Conservation (phyloP, 1,140 invertebrate genomes). For the Armadillidium nasatum region DNA sequence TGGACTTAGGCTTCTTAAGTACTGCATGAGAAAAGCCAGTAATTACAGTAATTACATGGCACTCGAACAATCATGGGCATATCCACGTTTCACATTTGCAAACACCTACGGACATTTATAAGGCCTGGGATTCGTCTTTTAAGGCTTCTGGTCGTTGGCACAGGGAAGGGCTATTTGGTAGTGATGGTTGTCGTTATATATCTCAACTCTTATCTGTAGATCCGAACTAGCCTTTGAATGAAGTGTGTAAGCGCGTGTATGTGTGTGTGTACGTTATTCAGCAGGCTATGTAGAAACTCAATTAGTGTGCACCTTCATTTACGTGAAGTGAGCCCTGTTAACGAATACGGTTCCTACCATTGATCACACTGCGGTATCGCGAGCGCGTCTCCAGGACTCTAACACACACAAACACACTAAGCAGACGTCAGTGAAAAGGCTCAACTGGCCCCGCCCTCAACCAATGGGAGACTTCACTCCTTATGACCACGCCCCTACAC, state of each 20-base stretch:
- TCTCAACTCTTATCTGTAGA: not conserved
- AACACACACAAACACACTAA: conserved; percentile 20
- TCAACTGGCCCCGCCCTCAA: conserved; percentile 37
- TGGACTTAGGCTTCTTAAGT: not conserved
- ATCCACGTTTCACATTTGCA: not conserved
- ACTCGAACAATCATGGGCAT: not conserved
- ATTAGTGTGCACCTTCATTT: conserved; percentile 3
- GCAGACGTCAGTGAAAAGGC: conserved; percentile 29
- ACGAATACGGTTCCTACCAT: conserved; percentile 33
- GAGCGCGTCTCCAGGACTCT: conserved; percentile 37
- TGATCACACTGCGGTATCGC: conserved; percentile 42
- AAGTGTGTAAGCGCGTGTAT: conserved; percentile 7
- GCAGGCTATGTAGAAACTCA: not conserved
- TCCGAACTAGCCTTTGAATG: not conserved
- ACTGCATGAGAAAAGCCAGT: not conserved
- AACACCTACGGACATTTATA: conserved; percentile 1
- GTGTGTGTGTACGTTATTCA: conserved; percentile 18
- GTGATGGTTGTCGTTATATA: not conserved
- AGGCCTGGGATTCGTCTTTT: not conserved
- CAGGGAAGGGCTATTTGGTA: conserved; percentile 7
- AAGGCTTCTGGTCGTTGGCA: conserved; percentile 4
- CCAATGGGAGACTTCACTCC: conserved; percentile 34
- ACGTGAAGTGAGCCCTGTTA: conserved; percentile 37
- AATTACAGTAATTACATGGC: not conserved
- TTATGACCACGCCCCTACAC: conserved; percentile 34